phyloP scores from a whole-genome alignment of 1,140 invertebrate genomes.

The Cotesia typhae region DNA sequence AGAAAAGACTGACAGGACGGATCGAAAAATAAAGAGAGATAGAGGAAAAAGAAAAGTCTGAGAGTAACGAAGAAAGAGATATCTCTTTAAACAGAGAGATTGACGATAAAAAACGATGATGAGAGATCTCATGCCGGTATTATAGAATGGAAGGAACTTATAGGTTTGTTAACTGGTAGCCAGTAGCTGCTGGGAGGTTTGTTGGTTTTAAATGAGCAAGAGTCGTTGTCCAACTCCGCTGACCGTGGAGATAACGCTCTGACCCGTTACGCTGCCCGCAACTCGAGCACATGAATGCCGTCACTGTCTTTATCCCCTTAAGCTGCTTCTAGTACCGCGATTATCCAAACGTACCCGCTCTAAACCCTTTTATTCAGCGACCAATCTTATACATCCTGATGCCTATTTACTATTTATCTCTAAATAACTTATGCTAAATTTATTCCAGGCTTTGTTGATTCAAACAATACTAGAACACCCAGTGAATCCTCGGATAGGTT shows the following conservation, averaged over 20 bases:
- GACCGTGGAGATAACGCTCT: constrained; percentile 45
- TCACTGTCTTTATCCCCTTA: constrained; percentile 38
- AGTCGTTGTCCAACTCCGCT: constrained; percentile 43
- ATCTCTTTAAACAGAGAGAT: neutral
- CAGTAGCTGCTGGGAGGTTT: constrained; percentile 18
- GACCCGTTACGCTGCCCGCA: constrained; percentile 36
- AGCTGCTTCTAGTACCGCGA: constrained; percentile 8
- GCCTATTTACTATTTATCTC: neutral
- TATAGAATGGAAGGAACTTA: constrained; percentile 21
- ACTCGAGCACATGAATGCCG: constrained; percentile 40
- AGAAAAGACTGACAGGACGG: too few relatives aligned
- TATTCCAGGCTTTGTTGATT: constrained; percentile 37
- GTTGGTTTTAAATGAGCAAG: constrained; percentile 32
- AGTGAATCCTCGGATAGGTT: constrained; percentile 42
- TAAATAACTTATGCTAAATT: constrained; percentile 18
- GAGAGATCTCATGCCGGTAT: constrained; percentile 7
- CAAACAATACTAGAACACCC: constrained; percentile 9
- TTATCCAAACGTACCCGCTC: constrained; percentile 3
- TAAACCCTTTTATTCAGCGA: neutral
- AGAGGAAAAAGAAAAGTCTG: neutral
- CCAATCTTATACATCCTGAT: neutral
- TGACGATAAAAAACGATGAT: constrained; percentile 17
- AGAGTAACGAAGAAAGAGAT: neutral
- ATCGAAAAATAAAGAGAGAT: neutral
- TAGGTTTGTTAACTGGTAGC: constrained; percentile 3